Conservation (phyloP, 2,888 invertebrate species). For the Azorinus chamasolen region DNA sequence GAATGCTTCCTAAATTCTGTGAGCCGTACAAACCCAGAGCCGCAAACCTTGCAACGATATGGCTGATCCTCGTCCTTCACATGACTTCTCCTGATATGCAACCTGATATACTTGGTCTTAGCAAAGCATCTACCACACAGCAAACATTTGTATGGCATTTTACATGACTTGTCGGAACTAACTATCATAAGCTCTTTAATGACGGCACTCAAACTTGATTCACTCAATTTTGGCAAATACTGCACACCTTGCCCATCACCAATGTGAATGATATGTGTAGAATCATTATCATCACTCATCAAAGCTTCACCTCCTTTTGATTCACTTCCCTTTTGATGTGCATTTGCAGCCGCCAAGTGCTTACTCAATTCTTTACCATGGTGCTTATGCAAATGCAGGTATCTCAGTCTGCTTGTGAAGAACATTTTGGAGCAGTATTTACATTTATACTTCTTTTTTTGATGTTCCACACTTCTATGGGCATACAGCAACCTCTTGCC, state of each 20-base stretch:
- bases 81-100: slow-evolving; percentile 59
- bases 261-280: slow-evolving; percentile 53
- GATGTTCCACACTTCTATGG: slow-evolving; percentile 31
- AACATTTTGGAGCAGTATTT: slow-evolving; percentile 23
- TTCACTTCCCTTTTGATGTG: not conserved
- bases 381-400: slow-evolving; percentile 17
- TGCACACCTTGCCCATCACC: slow-evolving; percentile 47
- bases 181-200: slow-evolving; percentile 49
- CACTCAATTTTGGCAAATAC: slow-evolving; percentile 57
- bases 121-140: slow-evolving; percentile 53
- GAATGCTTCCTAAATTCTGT: slow-evolving; percentile 62
- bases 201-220: slow-evolving; percentile 56
- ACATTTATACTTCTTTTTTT: slow-evolving; percentile 15
- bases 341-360: no score
- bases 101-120: slow-evolving; percentile 55
- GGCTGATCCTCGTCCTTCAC: slow-evolving; percentile 60
- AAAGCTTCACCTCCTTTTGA: not conserved
- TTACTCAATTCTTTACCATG: not conserved
- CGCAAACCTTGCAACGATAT: slow-evolving; percentile 60
- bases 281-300: slow-evolving; percentile 6
- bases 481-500: slow-evolving; percentile 21
- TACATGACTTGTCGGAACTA: slow-evolving; percentile 19
- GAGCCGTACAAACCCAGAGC: slow-evolving; percentile 59
- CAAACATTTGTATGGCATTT: slow-evolving; percentile 54
- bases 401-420: slow-evolving; percentile 9